These are phyloP conservation scores for Leuctra nigra DNA, from an alignment of 2,888 invertebrate genomes.

Conservation along the genomic window DNA sequence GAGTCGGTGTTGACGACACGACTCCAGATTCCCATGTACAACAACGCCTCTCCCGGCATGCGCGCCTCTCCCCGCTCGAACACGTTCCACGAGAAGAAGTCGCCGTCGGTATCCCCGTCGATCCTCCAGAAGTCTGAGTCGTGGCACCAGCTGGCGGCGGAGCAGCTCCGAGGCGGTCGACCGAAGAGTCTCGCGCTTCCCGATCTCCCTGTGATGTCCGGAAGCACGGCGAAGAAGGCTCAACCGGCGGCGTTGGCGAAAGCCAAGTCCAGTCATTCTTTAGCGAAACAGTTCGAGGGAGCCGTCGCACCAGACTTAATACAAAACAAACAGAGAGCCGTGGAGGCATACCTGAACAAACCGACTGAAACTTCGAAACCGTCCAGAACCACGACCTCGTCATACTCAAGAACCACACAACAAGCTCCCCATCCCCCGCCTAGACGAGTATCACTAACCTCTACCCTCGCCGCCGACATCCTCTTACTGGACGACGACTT, in stretches of 20 bases:
- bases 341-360: conserved; percentile 60
- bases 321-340: conserved; percentile 61
- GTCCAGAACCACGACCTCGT: conserved; percentile 31
- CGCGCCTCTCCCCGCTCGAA: conserved; percentile 16
- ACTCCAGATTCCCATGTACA: conserved; percentile 40
- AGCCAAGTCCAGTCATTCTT: conserved; percentile 67
- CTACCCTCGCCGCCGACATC: conserved; percentile 10
- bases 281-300: conserved; percentile 78
- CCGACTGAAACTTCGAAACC: conserved; percentile 20
- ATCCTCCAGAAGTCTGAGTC: conserved; percentile 25
- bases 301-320: conserved; percentile 61
- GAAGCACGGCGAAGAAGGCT: conserved; percentile 6
- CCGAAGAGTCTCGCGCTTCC: conserved; percentile 33
- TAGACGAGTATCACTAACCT: conserved; percentile 2
- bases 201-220: conserved; percentile 31
- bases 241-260: conserved; percentile 41
- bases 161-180: conserved; percentile 37
- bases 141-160: conserved; percentile 50
- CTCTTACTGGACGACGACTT: conserved; percentile 39
- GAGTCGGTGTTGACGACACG: conserved; percentile 42
- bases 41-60: conserved; percentile 18
- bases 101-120: conserved; percentile 22
- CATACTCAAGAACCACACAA: conserved; percentile 22
- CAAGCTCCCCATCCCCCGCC: not conserved
- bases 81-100: conserved; percentile 20